phyloP scores from a whole-genome alignment of 2,113 vertebrate genomes.

The Lophura nycthemera region DNA sequence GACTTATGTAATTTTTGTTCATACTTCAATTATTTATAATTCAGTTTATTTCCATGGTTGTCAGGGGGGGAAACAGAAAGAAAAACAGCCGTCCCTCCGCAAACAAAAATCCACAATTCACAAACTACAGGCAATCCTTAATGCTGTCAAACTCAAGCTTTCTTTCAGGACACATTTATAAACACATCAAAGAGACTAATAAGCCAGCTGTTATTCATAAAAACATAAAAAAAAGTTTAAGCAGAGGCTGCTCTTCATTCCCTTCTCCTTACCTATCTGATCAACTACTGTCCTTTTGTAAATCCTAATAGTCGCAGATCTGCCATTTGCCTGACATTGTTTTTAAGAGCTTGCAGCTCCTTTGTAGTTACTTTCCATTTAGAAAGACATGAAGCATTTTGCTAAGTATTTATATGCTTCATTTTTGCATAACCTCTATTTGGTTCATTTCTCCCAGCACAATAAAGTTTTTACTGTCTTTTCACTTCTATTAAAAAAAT shows the following conservation, averaged over 20 bases:
- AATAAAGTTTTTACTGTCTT: neutral
- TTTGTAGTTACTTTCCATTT: neutral
- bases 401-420: neutral
- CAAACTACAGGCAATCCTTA: neutral
- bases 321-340: neutral
- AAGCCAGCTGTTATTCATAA: neutral
- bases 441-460: neutral
- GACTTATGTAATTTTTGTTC: neutral
- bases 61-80: neutral
- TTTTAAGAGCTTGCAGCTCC: neutral
- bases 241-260: neutral
- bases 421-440: neutral
- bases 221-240: too few species aligned
- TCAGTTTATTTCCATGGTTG: neutral
- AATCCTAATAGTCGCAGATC: neutral
- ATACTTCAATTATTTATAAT: slow-evolving; percentile 1
- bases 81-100: neutral
- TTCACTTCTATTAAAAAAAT: neutral
- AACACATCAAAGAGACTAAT: neutral
- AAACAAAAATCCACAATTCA: neutral
- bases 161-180: neutral
- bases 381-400: too few species aligned
- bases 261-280: neutral
- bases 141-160: neutral
- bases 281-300: neutral